Evolutionary conservation across 2,888 invertebrate genomes (phyloP).

Genomic region (Gandaritis pyraliata): DNA sequence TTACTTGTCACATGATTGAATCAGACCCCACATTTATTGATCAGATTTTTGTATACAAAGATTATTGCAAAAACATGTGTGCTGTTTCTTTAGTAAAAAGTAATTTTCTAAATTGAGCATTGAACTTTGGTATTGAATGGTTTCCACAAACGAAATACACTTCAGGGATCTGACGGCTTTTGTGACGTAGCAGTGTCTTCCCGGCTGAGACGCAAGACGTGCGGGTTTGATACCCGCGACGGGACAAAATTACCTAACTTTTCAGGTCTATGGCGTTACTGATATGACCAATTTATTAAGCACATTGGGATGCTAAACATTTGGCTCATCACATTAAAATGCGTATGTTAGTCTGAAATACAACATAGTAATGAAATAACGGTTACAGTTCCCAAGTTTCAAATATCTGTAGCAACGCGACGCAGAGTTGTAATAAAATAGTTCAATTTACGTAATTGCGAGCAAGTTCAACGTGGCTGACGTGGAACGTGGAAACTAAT

Average conservation of each 20-base stretch:
- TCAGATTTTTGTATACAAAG: constrained; percentile 21
- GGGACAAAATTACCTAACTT: too few species aligned
- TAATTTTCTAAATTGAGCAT: constrained; percentile 8
- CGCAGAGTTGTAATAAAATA: constrained; percentile 28
- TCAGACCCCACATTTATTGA: constrained; percentile 14
- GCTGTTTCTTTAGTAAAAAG: constrained; percentile 4
- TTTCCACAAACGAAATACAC: neutral
- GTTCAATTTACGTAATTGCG: constrained; percentile 38
- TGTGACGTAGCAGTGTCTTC: too few species aligned
- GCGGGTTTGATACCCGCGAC: too few species aligned
- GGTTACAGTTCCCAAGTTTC: constrained; percentile 2
- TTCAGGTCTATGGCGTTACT: too few species aligned
- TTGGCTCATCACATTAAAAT: too few species aligned
- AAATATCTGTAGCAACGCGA: constrained; percentile 26
- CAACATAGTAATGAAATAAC: constrained; percentile 6
- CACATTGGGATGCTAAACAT: too few species aligned
- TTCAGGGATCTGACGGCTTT: too few species aligned
- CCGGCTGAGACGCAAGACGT: too few species aligned
- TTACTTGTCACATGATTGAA: constrained; percentile 53
- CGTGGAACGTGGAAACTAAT: neutral
- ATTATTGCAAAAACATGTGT: constrained; percentile 30
- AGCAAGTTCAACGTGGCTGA: constrained; percentile 16
- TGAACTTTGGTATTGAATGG: constrained; percentile 1
- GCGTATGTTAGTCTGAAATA: neutral
- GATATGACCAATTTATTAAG: too few species aligned